Base-by-base conservation (phyloP, 1,140 invertebrate genomes). In the Ditylenchus dipsaci region DNA sequence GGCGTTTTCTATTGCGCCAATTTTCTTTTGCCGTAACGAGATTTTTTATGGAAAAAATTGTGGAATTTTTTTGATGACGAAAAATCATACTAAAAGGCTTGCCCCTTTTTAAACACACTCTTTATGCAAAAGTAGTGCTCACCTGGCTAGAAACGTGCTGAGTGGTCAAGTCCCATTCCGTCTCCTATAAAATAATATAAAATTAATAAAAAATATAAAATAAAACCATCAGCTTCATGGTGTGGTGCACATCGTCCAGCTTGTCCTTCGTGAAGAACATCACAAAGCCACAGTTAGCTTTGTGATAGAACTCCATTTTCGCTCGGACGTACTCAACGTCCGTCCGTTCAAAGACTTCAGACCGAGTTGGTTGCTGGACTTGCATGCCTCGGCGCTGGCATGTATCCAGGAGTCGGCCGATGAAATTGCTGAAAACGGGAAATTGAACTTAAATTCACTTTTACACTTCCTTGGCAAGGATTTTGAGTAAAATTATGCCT, bases 171-270 rank as follows among this genome's bases (percentile, higher is more conserved):
- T 29, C 57, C 23, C n/a, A 38, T 15, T 65, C 26, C 19, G 33
- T 38, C 57, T 65, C 63, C 29, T 30, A n/a, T n/a, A n/a, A n/a
- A n/a, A n/a, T n/a, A n/a, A n/a, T n/a, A n/a, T n/a, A n/a, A n/a
- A n/a, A n/a, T n/a, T n/a, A n/a, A n/a, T n/a, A n/a, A n/a, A n/a
- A n/a, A n/a, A n/a, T n/a, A n/a, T n/a, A n/a, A n/a, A n/a, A n/a
- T n/a, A n/a, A n/a, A n/a, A n/a, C n/a, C 63, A 61, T 56, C 11
- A 61, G n/a, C 19, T 65, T 65, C 63, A 65, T 65, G n/a, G 26
- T 65, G 63, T 65, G 63, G 57, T 65, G 63, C 63, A 65, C 33
- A 7, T 23, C n/a, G 27, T 65, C 63, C n/a, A 65, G 57, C 56
- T 65, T 65, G 3, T 65, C 63, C 27, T 63, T 49, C 3, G 63